Base-by-base conservation (phyloP, 2,797 vertebrate genomes). In the Silurus aristotelis region DNA sequence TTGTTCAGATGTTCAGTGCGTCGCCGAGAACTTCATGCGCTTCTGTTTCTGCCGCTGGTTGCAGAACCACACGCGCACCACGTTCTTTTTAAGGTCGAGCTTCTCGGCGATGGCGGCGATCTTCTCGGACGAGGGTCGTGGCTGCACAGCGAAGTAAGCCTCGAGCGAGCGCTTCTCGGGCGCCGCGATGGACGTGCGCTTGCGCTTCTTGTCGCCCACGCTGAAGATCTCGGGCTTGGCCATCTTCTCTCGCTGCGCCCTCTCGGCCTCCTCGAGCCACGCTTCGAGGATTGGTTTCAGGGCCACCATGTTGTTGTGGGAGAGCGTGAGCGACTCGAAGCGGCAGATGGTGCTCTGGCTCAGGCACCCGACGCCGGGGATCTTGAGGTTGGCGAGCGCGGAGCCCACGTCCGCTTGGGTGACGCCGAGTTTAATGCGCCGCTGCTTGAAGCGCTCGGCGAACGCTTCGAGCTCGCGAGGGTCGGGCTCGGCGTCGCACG, bases 11-110 rank as follows among this genome's bases (percentile, higher is more conserved):
- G 83, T 84, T 84, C 95, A 97, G 92, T 97, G 97, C 84, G 96
- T 94, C 43, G 97, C 97, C 84, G 97, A 98, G 93, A 98, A 98
- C 92, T 98, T 98, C 97, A 98, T 98, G 86, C 97, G 92, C 95
- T 98, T 98, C 94, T 98, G 97, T 92, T 98, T 98, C 93, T 98
- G 97, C 95, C 97, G 93, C 93, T 98, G 97, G 91, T 98, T 97
- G 93, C 97, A 98, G 92, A 98, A 97, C 97, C 97, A 98, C 81
- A 98, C 97, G 31, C 97, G 93, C 83, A 98, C 97, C 90, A 98
- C 97, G 90, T 98, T 98, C 94, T 98, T 98, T 94, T 98, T 98
- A 91, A 98, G 95, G 94, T 98, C 97, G 92, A 98, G 93, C 86
- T 98, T 98, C 94, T 98, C 97, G 0, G 97, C 97, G 83, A 98